Evolutionary conservation across 2,113 vertebrate species (phyloP).

Genomic region (Paracanthobrama guichenoti): DNA sequence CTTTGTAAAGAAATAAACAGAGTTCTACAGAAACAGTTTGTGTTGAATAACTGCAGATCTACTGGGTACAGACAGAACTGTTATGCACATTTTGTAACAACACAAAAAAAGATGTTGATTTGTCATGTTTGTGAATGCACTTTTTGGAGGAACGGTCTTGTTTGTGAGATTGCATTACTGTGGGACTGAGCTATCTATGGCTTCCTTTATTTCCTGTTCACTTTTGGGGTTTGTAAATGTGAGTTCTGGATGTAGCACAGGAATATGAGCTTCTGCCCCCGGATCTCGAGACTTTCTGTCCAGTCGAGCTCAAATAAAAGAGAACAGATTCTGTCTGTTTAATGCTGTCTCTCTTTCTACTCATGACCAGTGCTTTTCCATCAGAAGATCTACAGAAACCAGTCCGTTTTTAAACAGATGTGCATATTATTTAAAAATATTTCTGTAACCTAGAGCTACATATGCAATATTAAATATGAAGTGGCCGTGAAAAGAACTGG

Average conservation of each 20-base stretch:
- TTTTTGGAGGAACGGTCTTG: constrained; percentile 96
- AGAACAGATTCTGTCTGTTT: constrained; percentile 69
- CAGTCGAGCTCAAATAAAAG: constrained; percentile 75
- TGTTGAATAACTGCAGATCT: constrained; percentile 55
- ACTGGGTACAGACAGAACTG: constrained; percentile 88
- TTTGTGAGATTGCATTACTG: constrained; percentile 88
- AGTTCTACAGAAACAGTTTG: constrained; percentile 82
- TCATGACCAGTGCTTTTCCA: no score
- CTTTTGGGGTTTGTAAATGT: constrained; percentile 45
- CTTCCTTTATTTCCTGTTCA: constrained; percentile 66
- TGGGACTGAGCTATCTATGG: constrained; percentile 76
- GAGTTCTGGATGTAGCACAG: constrained; percentile 31
- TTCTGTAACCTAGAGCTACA: neutral
- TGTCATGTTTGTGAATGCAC: constrained; percentile 98
- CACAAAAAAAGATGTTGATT: constrained; percentile 89
- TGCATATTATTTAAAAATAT: neutral
- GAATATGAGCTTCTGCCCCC: constrained; percentile 51
- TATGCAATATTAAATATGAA: neutral
- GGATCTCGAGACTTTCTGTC: constrained; percentile 72
- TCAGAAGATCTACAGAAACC: neutral
- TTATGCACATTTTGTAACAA: constrained; percentile 89
- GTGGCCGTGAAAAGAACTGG: no score
- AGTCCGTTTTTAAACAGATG: neutral
- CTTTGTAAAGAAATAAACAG: constrained; percentile 75
- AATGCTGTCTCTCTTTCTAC: constrained; percentile 18